phyloP scores from a whole-genome alignment of 2,113 vertebrate genomes.

The Aix galericulata region DNA sequence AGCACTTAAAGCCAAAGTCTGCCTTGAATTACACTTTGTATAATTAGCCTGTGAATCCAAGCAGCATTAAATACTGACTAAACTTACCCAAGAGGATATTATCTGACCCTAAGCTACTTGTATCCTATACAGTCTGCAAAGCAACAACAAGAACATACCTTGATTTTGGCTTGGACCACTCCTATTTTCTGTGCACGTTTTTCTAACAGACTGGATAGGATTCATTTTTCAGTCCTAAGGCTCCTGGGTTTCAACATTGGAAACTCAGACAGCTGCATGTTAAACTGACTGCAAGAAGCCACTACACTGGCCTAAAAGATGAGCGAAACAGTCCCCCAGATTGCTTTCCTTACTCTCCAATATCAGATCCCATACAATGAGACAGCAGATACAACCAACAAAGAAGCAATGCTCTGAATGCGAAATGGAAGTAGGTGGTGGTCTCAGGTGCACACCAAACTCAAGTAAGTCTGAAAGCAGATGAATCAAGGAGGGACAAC shows the following conservation, averaged over 20 bases:
- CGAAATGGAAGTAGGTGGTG: not conserved
- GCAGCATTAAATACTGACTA: not conserved
- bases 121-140: not conserved
- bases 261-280: accelerated
- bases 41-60: not conserved
- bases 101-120: not conserved
- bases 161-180: not conserved
- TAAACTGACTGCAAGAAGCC: not conserved
- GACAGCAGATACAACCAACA: not conserved
- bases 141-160: not conserved
- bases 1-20: not conserved
- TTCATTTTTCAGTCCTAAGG: not conserved
- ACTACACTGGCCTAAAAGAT: not conserved
- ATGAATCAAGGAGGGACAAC: not conserved
- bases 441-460: not conserved
- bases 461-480: not conserved
- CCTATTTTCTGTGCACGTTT: not conserved
- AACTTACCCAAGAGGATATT: not conserved
- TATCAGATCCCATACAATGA: no score
- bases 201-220: not conserved
- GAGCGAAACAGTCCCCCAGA: not conserved
- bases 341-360: not conserved
- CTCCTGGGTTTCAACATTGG: not conserved
- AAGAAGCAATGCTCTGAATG: not conserved
- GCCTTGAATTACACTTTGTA: not conserved